Base-by-base conservation (phyloP, 2,888 invertebrate genomes). In the Trichopria drosophilae region DNA sequence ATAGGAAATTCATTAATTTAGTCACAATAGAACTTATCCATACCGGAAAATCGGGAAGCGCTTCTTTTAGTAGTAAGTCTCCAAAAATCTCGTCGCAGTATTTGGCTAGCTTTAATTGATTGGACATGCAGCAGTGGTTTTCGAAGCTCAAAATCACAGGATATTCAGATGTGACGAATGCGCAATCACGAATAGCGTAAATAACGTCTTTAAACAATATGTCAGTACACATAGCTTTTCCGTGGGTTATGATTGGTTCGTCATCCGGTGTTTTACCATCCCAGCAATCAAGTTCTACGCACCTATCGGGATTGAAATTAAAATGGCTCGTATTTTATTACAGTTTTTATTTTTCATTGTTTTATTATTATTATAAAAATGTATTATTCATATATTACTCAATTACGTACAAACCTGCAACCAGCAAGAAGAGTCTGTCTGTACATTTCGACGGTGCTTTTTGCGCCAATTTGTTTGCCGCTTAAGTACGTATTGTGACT, bases 141-240 rank as follows among this genome's bases (percentile, higher is more conserved):
- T 86, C 86, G 71, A 86, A 85, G 51, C 85, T 86, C 24, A 87
- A 72, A 58, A 86, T 84, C 34, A 87, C 78, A 3, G 86, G 86
- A 63, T 79, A 85, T 34, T 85, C 84, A 18, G 83, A 82, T 3
- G 85, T 82, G 26, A 84, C 82, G 67, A 86, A 86, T 9, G 86
- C 85, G 46, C 84, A 84, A 65, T 87, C 86, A 54, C 82, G 75
- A 57, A 86, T 81, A 42, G 85, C 86, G 57, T 79, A 77, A 46
- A 86, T 82, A 3, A 84, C 85, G 68, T 86, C 86, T 78, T 78
- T 73, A 58, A 71, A 72, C 1, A 83, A 71, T 55, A 86, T 85
- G 64, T 87, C 86, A 12, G 85, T 85, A 67, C 86, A 87, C 85
- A 87, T 86, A 19, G 86, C 86, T 69, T 85, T 86, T 13, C 86